Conservation (phyloP, 2,113 vertebrate genomes). For the Bubo blakistoni region DNA sequence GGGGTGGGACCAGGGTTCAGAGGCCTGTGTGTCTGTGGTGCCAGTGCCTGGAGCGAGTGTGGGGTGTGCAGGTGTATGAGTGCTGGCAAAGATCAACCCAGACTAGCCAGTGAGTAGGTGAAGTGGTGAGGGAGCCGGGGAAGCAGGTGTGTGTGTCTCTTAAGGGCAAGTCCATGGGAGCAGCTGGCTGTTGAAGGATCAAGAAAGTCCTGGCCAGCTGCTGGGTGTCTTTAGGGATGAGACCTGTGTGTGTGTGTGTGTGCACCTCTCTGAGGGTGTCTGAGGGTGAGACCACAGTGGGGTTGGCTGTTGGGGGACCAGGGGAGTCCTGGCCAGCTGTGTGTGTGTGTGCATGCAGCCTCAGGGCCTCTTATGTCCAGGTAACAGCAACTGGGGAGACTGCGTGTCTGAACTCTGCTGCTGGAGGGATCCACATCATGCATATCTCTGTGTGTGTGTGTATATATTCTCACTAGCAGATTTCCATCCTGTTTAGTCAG, state of each 20-base stretch:
- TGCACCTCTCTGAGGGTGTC: too few relatives aligned
- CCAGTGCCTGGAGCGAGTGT: not conserved
- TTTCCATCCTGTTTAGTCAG: not conserved
- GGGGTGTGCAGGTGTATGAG: rapidly evolving
- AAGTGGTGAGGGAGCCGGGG: not conserved
- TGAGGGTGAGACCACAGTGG: not conserved
- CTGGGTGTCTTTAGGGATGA: not conserved
- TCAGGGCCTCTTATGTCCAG: not conserved
- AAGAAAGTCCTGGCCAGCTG: not conserved
- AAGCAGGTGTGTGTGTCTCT: not conserved
- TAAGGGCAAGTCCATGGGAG: not conserved
- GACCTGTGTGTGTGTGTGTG: not conserved
- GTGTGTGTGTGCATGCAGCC: rapidly evolving
- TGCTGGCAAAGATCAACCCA: not conserved
- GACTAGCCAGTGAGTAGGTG: not conserved
- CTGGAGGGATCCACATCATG: not conserved
- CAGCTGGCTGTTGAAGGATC: not conserved
- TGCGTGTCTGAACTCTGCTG: not conserved
- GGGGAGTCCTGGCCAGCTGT: not conserved
- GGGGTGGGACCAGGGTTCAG: not conserved
- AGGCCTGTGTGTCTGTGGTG: not conserved
- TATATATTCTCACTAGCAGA: not conserved
- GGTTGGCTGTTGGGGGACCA: not conserved
- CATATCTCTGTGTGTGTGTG: not conserved
- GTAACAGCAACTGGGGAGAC: not conserved